Evolutionary conservation across 2,113 vertebrate genomes (phyloP).

Genomic region (Oreamnos americanus): DNA sequence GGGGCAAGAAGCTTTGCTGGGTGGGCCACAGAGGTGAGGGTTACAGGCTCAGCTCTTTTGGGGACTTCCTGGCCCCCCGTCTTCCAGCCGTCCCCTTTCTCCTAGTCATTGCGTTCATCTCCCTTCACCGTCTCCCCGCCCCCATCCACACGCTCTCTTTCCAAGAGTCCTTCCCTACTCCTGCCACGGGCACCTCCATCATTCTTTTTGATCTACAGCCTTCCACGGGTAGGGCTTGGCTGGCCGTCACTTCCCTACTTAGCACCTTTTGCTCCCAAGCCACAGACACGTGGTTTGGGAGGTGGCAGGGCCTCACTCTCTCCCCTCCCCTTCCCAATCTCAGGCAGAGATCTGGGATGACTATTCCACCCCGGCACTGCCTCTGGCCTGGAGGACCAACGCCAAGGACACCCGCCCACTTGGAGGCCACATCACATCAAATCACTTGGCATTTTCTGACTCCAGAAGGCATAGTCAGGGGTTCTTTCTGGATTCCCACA

Average conservation of each 20-base stretch:
- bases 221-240: neutral
- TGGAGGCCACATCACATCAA: neutral
- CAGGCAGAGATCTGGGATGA: neutral
- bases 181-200: rapidly evolving
- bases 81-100: neutral
- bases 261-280: neutral
- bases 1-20: neutral
- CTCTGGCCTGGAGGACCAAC: neutral
- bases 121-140: neutral
- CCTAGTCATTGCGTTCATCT: rapidly evolving
- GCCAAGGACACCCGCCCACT: rapidly evolving
- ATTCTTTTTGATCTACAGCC: neutral
- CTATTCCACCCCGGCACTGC: rapidly evolving
- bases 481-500: neutral
- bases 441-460: rapidly evolving
- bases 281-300: neutral
- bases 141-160: rapidly evolving
- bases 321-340: neutral
- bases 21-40: neutral
- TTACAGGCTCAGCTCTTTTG: neutral
- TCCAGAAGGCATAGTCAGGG: neutral
- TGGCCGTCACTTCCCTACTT: neutral
- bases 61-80: neutral
- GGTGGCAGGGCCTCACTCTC: neutral
- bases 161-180: rapidly evolving